Conservation (phyloP, 1,140 invertebrate genomes). For the Eubasilissa regina region DNA sequence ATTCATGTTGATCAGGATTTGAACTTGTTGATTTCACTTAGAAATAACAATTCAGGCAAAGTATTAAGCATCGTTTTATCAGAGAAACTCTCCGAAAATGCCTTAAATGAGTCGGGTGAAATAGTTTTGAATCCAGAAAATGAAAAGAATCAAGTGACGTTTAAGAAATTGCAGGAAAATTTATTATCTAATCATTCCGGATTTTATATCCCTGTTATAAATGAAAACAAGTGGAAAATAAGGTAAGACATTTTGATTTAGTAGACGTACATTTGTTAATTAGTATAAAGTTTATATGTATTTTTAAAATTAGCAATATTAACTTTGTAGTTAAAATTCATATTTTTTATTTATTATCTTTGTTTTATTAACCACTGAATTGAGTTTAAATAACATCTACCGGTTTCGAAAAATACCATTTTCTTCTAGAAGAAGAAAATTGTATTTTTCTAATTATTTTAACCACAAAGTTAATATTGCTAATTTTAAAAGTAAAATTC, state of each 20-base stretch:
- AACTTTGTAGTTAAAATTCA: no score
- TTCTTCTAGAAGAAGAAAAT: no score
- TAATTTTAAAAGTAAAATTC: no score
- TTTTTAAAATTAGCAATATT: no score
- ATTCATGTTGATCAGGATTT: constrained; percentile 43
- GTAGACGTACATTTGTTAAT: constrained; percentile 10
- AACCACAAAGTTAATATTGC: no score
- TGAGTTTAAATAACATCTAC: no score
- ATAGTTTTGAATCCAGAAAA: constrained; percentile 35
- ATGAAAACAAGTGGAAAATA: constrained; percentile 65
- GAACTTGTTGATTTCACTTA: constrained; percentile 46
- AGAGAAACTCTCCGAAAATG: background rate
- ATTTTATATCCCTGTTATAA: constrained; percentile 67
- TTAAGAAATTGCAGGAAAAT: constrained; percentile 64
- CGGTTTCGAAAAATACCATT: no score
- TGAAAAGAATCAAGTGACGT: constrained; percentile 38
- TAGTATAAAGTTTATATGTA: background rate
- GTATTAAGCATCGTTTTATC: constrained; percentile 37
- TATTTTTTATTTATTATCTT: no score
- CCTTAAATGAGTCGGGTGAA: background rate
- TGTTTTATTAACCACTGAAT: no score
- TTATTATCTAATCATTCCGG: constrained; percentile 64
- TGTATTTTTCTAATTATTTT: no score
- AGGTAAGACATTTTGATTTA: constrained; percentile 62
- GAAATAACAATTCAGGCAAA: constrained; percentile 40